Percentiles rank a stretch among this genome's conserved stretches.
phyloP scores from a whole-genome alignment of 1,140 invertebrate genomes.

The Cepaea nemoralis region DNA sequence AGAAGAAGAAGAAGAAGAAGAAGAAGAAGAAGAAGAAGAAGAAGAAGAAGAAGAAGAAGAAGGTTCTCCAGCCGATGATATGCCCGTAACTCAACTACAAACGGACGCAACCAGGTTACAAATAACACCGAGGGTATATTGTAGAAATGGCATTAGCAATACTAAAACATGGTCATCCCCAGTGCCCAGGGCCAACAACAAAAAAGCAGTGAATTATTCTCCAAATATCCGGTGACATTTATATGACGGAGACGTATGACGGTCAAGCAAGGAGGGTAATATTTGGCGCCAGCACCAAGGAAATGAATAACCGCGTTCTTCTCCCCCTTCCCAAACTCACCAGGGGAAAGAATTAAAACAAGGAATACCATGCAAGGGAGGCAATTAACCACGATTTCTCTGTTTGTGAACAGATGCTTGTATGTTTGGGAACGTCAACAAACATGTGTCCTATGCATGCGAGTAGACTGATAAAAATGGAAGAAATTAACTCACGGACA shows the following conservation, averaged over 20 bases:
- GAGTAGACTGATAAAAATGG: not conserved
- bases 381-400: slow-evolving; percentile 12
- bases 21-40: no score
- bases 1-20: no score
- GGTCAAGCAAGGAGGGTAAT: not conserved
- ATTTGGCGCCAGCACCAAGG: not conserved
- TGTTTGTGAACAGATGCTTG: slow-evolving; percentile 12
- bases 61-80: no score
- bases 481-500: not conserved
- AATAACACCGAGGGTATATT: no score
- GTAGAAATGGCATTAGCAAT: no score
- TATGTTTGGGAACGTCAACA: slow-evolving; percentile 1
- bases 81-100: no score
- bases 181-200: no score
- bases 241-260: not conserved
- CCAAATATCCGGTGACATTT: not conserved
- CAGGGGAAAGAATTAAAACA: not conserved
- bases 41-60: no score
- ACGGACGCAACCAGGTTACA: no score
- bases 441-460: not conserved
- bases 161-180: no score
- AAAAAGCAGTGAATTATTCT: slow-evolving; percentile 1
- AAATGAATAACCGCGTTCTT: not conserved
- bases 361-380: slow-evolving; percentile 12
- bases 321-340: not conserved